phyloP scores from a whole-genome alignment of 2,888 invertebrate genomes.

The Nudaria mundana region DNA sequence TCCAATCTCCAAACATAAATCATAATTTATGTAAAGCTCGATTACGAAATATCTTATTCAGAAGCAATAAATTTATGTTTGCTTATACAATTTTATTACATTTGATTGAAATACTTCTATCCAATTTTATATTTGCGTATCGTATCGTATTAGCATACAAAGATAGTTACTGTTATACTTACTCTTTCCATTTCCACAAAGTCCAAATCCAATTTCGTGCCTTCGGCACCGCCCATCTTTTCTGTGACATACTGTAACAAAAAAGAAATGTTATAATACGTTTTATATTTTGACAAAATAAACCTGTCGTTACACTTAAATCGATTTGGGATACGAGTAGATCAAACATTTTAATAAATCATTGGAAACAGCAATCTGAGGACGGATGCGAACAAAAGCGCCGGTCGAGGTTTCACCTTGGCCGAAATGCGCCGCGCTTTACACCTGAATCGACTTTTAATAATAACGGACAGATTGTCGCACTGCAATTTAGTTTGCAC shows the following conservation, averaged over 20 bases:
- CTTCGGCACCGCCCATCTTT: constrained; percentile 99
- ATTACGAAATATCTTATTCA: constrained; percentile 9
- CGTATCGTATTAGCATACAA: constrained; percentile 17
- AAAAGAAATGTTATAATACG: constrained; percentile 22
- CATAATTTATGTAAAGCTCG: not conserved
- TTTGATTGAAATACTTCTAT: constrained; percentile 18
- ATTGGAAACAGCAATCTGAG: constrained; percentile 51
- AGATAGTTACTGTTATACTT: constrained; percentile 57
- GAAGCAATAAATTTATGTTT: constrained; percentile 12
- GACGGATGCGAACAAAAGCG: constrained; percentile 56
- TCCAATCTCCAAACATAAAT: not conserved
- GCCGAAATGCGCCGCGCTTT: constrained; percentile 47
- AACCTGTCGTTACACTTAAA: too few species aligned
- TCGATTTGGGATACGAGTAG: too few species aligned
- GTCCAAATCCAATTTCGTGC: constrained; percentile 99
- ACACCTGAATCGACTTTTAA: constrained; percentile 42
- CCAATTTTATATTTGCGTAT: constrained; percentile 13
- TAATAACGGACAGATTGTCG: constrained; percentile 45
- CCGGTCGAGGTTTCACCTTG: constrained; percentile 71
- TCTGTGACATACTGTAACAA: constrained; percentile 98
- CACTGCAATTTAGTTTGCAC: constrained; percentile 12
- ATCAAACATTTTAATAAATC: too few species aligned
- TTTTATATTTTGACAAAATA: not conserved
- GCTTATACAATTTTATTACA: constrained; percentile 18
- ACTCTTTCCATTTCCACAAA: constrained; percentile 99